A percentile compares a stretch with the other conserved stretches of the same genome.
Conservation (phyloP, 1,140 invertebrate species). For the Diplogasteroides magnus region DNA sequence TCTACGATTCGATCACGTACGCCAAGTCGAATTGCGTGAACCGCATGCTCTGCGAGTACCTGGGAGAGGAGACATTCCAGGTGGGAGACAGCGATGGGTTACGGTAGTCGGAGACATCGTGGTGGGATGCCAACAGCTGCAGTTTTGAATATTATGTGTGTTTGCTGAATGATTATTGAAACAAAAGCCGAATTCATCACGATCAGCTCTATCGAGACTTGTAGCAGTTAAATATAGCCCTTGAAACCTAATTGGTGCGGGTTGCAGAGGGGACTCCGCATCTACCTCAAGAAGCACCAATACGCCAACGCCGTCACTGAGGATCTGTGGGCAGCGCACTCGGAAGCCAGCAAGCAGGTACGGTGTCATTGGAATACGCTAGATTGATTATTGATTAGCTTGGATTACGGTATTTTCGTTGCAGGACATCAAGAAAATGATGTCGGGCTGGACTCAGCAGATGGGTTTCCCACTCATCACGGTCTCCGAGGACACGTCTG, state of each 20-base stretch:
- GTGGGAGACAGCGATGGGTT: constrained; percentile 54
- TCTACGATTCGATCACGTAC: constrained; percentile 59
- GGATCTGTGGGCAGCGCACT: constrained; percentile 85
- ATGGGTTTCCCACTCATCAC: constrained; percentile 77
- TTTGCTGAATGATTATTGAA: no score
- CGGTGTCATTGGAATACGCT: not conserved
- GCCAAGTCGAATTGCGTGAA: constrained; percentile 72
- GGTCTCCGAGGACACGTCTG: constrained; percentile 56
- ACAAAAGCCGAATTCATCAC: no score
- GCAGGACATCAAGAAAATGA: constrained; percentile 75
- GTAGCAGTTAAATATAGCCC: no score
- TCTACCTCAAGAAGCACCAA: constrained; percentile 80
- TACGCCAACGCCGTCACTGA: constrained; percentile 86
- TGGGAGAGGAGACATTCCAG: constrained; percentile 84
- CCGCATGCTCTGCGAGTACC: constrained; percentile 88
- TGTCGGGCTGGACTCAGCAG: constrained; percentile 89
- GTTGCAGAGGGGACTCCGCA: constrained; percentile 79
- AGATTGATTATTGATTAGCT: constrained; percentile 5
- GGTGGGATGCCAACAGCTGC: no score
- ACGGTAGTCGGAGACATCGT: no score
- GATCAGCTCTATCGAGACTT: no score
- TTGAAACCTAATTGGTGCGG: no score
- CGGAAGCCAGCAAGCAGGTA: constrained; percentile 75
- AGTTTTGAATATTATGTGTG: no score
- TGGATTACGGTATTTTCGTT: constrained; percentile 12